Evolutionary conservation across 2,797 vertebrate genomes (phyloP).

Genomic region (Galagoides demidoff): DNA sequence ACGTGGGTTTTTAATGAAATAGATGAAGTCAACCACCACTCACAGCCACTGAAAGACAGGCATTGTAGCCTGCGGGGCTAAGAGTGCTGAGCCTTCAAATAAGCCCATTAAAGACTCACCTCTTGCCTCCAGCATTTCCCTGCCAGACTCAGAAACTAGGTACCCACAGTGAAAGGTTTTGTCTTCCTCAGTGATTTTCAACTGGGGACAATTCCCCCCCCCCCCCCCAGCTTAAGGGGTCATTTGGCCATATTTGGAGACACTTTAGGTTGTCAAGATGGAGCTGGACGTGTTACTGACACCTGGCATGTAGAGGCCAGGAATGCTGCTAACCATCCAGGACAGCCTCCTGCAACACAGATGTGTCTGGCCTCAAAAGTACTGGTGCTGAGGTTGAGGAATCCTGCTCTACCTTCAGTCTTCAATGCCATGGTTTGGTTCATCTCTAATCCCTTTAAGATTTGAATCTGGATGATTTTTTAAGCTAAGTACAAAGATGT

Average conservation of each 20-base stretch:
- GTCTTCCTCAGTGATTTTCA: background rate
- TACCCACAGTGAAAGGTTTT: background rate
- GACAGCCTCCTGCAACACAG: background rate
- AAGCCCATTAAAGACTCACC: conserved; percentile 23
- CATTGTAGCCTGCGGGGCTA: conserved; percentile 44
- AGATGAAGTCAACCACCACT: conserved; percentile 56
- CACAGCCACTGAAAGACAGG: conserved; percentile 67
- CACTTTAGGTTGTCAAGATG: background rate
- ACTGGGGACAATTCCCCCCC: background rate
- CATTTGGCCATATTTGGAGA: background rate
- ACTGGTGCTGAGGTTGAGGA: background rate
- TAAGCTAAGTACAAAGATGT: background rate
- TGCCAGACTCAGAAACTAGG: background rate
- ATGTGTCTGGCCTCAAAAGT: background rate
- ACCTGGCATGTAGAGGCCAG: background rate
- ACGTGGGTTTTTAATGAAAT: conserved; percentile 61
- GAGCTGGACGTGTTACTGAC: background rate
- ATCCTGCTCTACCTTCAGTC: background rate
- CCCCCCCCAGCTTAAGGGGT: background rate
- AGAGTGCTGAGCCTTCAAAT: background rate
- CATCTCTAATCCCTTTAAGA: background rate
- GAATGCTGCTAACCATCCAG: background rate
- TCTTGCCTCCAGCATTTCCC: background rate
- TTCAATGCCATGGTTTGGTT: background rate
- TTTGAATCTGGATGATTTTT: background rate